phyloP scores from a whole-genome alignment of 2,797 vertebrate genomes.

The Pipistrellus kuhlii region DNA sequence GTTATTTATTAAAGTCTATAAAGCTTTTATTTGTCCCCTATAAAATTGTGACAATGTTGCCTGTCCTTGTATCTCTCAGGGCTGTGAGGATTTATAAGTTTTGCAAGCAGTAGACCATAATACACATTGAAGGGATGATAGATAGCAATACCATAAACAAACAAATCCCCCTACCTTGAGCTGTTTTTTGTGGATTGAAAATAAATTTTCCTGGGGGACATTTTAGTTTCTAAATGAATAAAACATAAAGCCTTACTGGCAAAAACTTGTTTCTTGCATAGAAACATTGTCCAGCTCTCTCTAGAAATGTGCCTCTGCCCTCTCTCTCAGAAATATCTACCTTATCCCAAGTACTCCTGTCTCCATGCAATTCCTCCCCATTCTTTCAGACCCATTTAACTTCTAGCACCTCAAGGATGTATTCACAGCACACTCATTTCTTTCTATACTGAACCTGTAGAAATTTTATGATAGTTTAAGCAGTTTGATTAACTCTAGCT shows the following conservation, averaged over 20 bases:
- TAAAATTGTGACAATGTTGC: neutral
- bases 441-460: neutral
- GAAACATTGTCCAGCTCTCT: neutral
- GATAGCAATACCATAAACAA: neutral
- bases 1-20: neutral
- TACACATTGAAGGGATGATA: neutral
- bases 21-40: neutral
- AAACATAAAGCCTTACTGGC: neutral
- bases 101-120: neutral
- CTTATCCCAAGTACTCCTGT: neutral
- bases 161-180: neutral
- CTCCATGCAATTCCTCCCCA: neutral
- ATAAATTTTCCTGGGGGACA: neutral
- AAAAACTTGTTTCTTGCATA: neutral
- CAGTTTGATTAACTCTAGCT: neutral
- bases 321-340: neutral
- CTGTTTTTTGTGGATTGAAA: neutral
- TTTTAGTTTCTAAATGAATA: constrained; percentile 26
- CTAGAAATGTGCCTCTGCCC: neutral
- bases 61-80: neutral
- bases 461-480: neutral
- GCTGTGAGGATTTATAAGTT: neutral
- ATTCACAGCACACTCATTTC: neutral
- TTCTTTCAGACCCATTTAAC: neutral
- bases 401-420: neutral